Evolutionary conservation across 2,888 invertebrate species (phyloP).

Genomic region (Eudasyphora cyanicolor): DNA sequence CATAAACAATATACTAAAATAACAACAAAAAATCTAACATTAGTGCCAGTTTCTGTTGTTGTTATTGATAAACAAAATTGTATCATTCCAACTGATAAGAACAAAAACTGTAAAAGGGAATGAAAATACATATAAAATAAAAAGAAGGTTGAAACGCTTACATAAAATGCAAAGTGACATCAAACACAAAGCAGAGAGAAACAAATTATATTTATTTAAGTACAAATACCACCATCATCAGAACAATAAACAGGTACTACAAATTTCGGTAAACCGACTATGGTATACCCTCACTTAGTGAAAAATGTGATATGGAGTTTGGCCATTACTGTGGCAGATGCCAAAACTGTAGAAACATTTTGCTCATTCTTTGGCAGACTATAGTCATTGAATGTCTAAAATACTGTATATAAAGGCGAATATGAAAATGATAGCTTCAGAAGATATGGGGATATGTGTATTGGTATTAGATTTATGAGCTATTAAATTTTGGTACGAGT

Average conservation of each 20-base stretch:
- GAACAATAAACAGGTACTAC: background rate
- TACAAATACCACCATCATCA: background rate
- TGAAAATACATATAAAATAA: background rate
- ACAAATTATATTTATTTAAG: background rate
- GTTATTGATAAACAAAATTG: conserved; percentile 49
- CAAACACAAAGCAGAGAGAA: background rate
- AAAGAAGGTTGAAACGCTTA: conserved; percentile 2
- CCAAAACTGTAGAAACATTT: too few species aligned
- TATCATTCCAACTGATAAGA: conserved; percentile 58
- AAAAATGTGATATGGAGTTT: too few species aligned
- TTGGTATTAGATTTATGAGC: too few species aligned
- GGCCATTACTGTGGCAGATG: too few species aligned
- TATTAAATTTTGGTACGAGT: too few species aligned
- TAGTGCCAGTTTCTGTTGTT: conserved; percentile 4
- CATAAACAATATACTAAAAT: background rate
- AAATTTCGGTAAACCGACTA: too few species aligned
- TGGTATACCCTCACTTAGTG: too few species aligned
- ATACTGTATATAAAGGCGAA: too few species aligned
- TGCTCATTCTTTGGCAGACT: too few species aligned
- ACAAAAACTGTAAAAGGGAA: conserved; percentile 29
- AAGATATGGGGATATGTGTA: too few species aligned
- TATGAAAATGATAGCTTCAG: too few species aligned
- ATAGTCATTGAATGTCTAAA: too few species aligned
- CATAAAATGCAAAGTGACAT: conserved; percentile 2
- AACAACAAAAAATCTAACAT: background rate